A percentile compares a stretch with the other conserved stretches of the same genome.
These are phyloP conservation scores for Siphonodentalium dalli DNA, from an alignment of 2,888 invertebrate genomes.

Conservation along the genomic window DNA sequence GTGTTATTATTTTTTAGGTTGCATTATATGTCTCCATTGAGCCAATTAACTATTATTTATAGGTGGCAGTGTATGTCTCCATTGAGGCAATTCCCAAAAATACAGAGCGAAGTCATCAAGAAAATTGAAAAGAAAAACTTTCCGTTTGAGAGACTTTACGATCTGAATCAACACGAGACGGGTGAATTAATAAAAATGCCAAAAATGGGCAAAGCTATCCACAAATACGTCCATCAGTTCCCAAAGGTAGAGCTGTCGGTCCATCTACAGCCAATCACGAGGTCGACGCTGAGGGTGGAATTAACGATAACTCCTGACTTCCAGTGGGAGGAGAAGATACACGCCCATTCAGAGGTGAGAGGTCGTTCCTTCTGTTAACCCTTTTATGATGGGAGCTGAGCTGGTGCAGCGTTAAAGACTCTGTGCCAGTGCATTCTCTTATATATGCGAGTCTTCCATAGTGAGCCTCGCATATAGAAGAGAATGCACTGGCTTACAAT, in stretches of 20 bases:
- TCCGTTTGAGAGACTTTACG: slow-evolving; percentile 79
- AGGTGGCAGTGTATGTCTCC: slow-evolving; percentile 99
- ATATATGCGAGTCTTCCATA: too few relatives aligned
- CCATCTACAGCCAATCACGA: slow-evolving; percentile 96
- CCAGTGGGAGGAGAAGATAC: slow-evolving; percentile 97
- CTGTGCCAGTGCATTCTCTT: too few relatives aligned
- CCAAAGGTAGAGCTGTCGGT: slow-evolving; percentile 95
- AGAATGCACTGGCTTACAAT: too few relatives aligned
- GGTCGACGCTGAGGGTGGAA: slow-evolving; percentile 87
- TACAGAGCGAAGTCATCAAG: slow-evolving; percentile 95
- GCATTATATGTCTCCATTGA: too few relatives aligned
- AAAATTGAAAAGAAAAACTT: slow-evolving; percentile 93
- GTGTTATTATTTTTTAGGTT: too few relatives aligned
- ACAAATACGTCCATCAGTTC: slow-evolving; percentile 90
- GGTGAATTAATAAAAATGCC: slow-evolving; percentile 92
- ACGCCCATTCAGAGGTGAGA: slow-evolving; percentile 71
- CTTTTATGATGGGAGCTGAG: too few relatives aligned
- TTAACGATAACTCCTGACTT: slow-evolving; percentile 98
- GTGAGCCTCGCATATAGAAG: too few relatives aligned
- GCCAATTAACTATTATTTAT: too few relatives aligned
- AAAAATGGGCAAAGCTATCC: slow-evolving; percentile 91
- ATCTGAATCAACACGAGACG: slow-evolving; percentile 95
- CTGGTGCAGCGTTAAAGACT: too few relatives aligned
- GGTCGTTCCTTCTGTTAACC: neutral
- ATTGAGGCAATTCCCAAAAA: slow-evolving; percentile 89